Percentiles rank a stretch among this genome's conserved stretches.
Evolutionary conservation across 2,113 vertebrate genomes (phyloP).

Genomic region (Ictalurus punctatus): DNA sequence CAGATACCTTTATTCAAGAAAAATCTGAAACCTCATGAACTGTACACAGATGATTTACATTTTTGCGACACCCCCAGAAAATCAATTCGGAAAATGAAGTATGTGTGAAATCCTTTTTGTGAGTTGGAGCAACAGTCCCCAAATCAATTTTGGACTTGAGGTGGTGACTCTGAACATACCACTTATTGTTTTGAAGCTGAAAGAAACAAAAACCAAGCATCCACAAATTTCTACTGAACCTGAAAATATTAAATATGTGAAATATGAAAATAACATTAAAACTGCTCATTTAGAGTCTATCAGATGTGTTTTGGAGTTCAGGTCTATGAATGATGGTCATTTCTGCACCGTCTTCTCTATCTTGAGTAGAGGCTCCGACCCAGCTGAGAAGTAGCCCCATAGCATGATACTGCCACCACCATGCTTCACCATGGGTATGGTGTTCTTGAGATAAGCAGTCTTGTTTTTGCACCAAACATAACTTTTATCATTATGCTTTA

Average conservation of each 20-base stretch:
- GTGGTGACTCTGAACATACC: background rate
- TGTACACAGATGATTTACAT: background rate
- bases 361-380: too few relatives aligned
- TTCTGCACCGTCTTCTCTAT: too few relatives aligned
- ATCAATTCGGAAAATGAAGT: background rate
- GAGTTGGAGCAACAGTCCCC: background rate
- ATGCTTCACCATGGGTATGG: background rate
- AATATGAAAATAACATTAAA: background rate
- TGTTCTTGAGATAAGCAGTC: background rate
- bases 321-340: too few relatives aligned
- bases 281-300: background rate
- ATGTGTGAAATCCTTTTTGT: background rate
- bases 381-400: background rate
- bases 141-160: background rate
- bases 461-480: background rate
- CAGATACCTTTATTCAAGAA: background rate
- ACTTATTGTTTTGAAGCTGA: background rate
- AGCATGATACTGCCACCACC: background rate
- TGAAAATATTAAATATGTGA: background rate
- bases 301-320: too few relatives aligned
- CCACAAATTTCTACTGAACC: background rate
- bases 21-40: background rate
- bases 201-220: background rate
- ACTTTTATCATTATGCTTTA: background rate
- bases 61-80: background rate